A percentile compares a stretch with the other conserved stretches of the same genome.
These are phyloP conservation scores for Drosophila oshimai DNA, from an alignment of 1,140 invertebrate genomes.

Conservation along the genomic window DNA sequence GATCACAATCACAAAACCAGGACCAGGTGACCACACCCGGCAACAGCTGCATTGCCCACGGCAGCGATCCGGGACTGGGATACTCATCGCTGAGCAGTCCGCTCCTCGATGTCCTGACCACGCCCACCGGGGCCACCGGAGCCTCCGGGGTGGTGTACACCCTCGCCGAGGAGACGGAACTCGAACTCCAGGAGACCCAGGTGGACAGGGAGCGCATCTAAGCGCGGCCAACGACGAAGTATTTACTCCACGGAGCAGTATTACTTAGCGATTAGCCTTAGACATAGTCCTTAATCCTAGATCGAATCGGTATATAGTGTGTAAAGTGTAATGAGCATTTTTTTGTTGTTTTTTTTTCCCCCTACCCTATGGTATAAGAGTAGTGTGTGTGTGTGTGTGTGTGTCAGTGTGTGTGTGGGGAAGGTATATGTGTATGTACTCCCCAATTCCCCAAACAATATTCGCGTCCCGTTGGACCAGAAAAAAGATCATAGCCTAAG, in stretches of 20 bases:
- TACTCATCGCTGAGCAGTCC: constrained; percentile 54
- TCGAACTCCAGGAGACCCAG: constrained; percentile 83
- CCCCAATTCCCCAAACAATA: too few species aligned
- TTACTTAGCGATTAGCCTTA: constrained; percentile 35
- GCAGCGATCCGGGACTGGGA: constrained; percentile 26
- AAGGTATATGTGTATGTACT: too few species aligned
- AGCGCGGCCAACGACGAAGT: neutral
- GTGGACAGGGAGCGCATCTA: constrained; percentile 78
- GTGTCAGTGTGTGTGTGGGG: neutral
- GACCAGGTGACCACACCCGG: constrained; percentile 18
- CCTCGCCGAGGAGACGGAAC: constrained; percentile 86
- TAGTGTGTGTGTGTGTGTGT: neutral
- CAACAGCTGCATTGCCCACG: constrained; percentile 34
- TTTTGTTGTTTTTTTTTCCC: constrained; percentile 9
- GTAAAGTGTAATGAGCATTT: constrained; percentile 4
- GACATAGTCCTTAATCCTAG: constrained; percentile 35
- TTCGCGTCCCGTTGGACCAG: constrained; percentile 21
- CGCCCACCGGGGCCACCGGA: constrained; percentile 45
- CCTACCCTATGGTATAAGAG: neutral
- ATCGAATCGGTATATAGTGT: constrained; percentile 27
- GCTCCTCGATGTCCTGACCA: constrained; percentile 59
- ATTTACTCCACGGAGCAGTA: neutral
- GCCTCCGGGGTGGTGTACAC: constrained; percentile 85
- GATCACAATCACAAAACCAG: too few species aligned
- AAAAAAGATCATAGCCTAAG: constrained; percentile 21